These are phyloP conservation scores for Brachyrhaphis roseni DNA, from an alignment of 2,797 vertebrate species.

Conservation along the genomic window DNA sequence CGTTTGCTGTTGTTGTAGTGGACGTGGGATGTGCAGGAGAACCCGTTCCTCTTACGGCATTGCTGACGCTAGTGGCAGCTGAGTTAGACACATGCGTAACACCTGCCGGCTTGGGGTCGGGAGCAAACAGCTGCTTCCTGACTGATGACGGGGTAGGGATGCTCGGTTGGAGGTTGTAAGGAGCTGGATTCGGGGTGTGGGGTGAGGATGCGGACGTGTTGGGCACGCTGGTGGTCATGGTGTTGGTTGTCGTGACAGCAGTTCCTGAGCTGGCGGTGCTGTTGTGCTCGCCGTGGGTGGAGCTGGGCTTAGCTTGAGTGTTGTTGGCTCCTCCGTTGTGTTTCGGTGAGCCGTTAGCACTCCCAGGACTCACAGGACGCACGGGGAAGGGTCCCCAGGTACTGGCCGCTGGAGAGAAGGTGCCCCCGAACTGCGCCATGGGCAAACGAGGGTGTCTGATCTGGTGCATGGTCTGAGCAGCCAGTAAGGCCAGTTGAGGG, in stretches of 20 bases:
- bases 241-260: conserved; percentile 71
- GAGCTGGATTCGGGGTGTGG: conserved; percentile 68
- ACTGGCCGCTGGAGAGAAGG: conserved; percentile 92
- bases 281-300: conserved; percentile 82
- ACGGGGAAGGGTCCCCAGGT: conserved; percentile 99
- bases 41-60: conserved; percentile 64
- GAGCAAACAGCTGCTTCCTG: conserved; percentile 93
- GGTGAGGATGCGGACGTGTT: conserved; percentile 73
- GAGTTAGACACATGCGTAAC: conserved; percentile 77
- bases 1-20: conserved; percentile 75
- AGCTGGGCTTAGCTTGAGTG: conserved; percentile 62
- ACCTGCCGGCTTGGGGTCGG: conserved; percentile 84
- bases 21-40: conserved; percentile 84
- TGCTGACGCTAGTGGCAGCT: conserved; percentile 67
- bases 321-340: conserved; percentile 83
- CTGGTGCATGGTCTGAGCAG: conserved; percentile 99
- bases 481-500: conserved; percentile 95
- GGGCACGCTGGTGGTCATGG: conserved; percentile 81
- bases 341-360: conserved; percentile 95
- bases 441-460: conserved; percentile 97
- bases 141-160: conserved; percentile 90
- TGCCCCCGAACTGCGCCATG: conserved; percentile 97
- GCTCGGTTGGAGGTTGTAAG: conserved; percentile 83
- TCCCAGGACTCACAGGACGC: conserved; percentile 95
- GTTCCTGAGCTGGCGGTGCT: conserved; percentile 68